A percentile compares a stretch with the other conserved stretches of the same genome.
Conservation (phyloP, 2,888 invertebrate genomes). For the Electrophaes corylata region DNA sequence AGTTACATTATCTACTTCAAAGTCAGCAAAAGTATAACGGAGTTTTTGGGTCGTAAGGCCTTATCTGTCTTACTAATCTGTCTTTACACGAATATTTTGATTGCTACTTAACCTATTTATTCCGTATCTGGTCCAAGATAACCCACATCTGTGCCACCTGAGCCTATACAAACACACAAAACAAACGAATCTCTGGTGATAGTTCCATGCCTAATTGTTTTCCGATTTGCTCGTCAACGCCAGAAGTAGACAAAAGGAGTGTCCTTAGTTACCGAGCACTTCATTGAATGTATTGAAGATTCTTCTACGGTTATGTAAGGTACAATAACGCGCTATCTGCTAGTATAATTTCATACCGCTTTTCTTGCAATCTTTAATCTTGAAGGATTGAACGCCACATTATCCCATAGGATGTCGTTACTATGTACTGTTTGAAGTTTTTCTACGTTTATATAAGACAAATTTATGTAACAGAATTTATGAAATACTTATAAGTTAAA, state of each 20-base stretch:
- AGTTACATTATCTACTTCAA: too few species aligned
- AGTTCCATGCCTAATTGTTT: slow-evolving; percentile 1
- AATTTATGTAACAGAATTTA: too few species aligned
- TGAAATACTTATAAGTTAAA: too few species aligned
- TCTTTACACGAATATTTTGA: neutral
- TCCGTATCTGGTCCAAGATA: slow-evolving; percentile 21
- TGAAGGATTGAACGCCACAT: too few species aligned
- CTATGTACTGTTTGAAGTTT: too few species aligned
- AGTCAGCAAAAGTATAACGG: too few species aligned
- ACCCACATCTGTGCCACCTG: slow-evolving; percentile 34
- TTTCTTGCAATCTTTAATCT: too few species aligned
- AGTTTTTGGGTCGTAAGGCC: too few species aligned
- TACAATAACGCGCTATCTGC: neutral
- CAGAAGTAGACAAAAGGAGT: neutral
- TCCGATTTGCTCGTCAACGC: slow-evolving; percentile 9
- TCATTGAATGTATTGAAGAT: neutral
- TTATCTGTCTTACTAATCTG: neutral
- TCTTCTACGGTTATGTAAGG: neutral
- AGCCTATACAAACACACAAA: slow-evolving; percentile 38
- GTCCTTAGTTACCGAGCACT: slow-evolving; percentile 1
- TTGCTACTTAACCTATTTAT: slow-evolving; percentile 17
- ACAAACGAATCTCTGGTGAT: slow-evolving; percentile 35
- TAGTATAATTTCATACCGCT: too few species aligned
- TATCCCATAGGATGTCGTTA: too few species aligned
- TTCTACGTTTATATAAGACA: too few species aligned